Base-by-base conservation (phyloP, 2,797 vertebrate genomes). In the Mus spretus region DNA sequence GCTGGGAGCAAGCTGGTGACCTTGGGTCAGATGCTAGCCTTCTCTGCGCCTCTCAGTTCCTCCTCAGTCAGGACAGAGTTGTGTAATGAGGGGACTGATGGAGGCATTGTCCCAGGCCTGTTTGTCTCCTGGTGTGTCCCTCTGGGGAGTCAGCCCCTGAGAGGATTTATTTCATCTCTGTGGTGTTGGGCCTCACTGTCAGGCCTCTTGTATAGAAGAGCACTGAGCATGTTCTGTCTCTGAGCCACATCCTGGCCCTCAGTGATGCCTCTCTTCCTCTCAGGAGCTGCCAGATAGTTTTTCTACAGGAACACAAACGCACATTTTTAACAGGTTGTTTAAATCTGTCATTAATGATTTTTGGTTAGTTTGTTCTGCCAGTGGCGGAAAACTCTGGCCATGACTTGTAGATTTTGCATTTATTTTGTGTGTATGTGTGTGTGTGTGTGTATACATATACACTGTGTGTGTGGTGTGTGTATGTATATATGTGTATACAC, bases 61-160 rank as follows among this genome's bases (percentile, higher is more conserved):
- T 80, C n/a, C 2, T 72, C 82, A 63, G 0, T 57, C 22, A 47
- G 47, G 83, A 24, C 37, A 31, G 55, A 6, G 15, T 78, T 74
- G 59, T 65, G 57, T 53, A 22, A 59, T 50, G 22, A 2, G 40
- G 74, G 4, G 4, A 6, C 3, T 8, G n/a, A 12, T 2, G 24
- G 50, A 78, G 81, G 20, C 9, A 26, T 4, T 7, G 40, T 13
- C 0, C 74, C 9, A 31, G 4, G 40, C 80, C 75, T 53, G 85
- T 83, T n/a, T 59, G 81, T 83, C 17, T 24, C 31, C 8, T 13
- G 31, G 12, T 8, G 2, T 72, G 77, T 37, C 79, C 20, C 0
- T 1, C 70, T 3, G 34, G 63, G 67, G 61, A 53, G 53, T 65
- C 70, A 4, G 0, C n/a, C 28, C 3, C 0, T 1, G 8, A 20